Percentiles rank a stretch among this genome's conserved stretches.
Conservation (phyloP, 2,888 invertebrate genomes). For the Caradrina clavipalpis region DNA sequence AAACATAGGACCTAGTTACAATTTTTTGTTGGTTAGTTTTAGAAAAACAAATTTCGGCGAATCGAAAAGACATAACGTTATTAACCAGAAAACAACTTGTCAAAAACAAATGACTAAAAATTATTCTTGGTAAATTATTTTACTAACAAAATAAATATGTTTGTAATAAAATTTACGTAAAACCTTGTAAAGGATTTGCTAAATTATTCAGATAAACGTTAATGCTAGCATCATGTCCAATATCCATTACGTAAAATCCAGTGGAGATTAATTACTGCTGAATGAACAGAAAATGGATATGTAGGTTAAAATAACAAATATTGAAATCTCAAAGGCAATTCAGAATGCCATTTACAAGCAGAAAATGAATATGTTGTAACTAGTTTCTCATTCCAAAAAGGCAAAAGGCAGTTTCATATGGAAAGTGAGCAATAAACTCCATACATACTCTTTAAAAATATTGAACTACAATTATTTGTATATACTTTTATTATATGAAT, state of each 20-base stretch:
- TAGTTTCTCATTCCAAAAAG: too few species aligned
- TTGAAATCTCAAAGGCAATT: too few species aligned
- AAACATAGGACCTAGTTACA: too few species aligned
- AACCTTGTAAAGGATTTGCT: neutral
- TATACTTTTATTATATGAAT: too few species aligned
- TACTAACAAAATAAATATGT: neutral
- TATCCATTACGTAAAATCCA: conserved; percentile 17
- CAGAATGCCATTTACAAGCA: too few species aligned
- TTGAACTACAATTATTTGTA: too few species aligned
- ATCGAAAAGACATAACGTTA: too few species aligned
- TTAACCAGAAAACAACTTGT: neutral
- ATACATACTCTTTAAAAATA: too few species aligned
- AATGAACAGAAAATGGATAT: conserved; percentile 7
- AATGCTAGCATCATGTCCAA: conserved; percentile 2
- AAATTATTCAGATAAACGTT: conserved; percentile 9
- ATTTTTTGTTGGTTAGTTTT: neutral
- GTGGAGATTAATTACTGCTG: conserved; percentile 5
- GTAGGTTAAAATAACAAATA: neutral
- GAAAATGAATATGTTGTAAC: too few species aligned
- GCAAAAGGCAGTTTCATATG: too few species aligned
- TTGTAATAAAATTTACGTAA: conserved; percentile 1
- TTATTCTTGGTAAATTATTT: too few species aligned
- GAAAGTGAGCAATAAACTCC: too few species aligned
- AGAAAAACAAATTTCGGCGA: neutral
- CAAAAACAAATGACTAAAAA: neutral